Evolutionary conservation across 2,888 invertebrate genomes (phyloP), one percentile per base, ranked within the genome.

Genomic region (Lasioglossum oenotherae): DNA sequence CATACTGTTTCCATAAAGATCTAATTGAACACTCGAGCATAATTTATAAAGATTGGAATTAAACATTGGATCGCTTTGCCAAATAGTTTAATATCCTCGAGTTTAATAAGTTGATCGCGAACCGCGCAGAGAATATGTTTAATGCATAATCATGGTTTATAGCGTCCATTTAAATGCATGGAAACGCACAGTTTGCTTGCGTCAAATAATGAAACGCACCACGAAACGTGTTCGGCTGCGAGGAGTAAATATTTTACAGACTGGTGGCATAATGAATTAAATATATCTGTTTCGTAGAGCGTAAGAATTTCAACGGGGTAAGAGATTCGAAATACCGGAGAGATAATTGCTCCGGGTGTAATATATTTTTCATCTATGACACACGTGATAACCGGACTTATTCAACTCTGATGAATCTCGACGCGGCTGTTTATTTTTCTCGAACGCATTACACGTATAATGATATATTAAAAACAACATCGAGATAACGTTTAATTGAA

Each of bases 401-500:
- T 31, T 64, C 31, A 31, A 35, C 31, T 64, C 64, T 31, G 31
- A 31, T 31, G 31, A 31, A 64, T 64, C 64, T 35, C 8, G 2
- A 16, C 60, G 12, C 6, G 10, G 53, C 31, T 19, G 31, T 64
- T 64, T 64, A 35, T 64, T n/a, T 44, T 31, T 19, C 31, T 6
- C 64, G 35, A 23, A 19, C 67, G 67, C 10, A 4, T 38, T 10
- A 3, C 23, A 0, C 35, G 67, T 19, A 23, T 38, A 38, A 38
- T 23, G 19, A 23, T 69, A 5, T 69, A 69, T 38, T 23, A 38
- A 69, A 69, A 69, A 38, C 23, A 23, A n/a, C 38, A 1, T 19
- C 35, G 38, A 69, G 69, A 69, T 69, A 69, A 35, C 69, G 69
- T 38, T 69, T 69, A 69, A 69, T 71, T 71, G 41, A 71, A 71